Conservation (phyloP, 2,888 invertebrate species). For the Spilarctia lutea region DNA sequence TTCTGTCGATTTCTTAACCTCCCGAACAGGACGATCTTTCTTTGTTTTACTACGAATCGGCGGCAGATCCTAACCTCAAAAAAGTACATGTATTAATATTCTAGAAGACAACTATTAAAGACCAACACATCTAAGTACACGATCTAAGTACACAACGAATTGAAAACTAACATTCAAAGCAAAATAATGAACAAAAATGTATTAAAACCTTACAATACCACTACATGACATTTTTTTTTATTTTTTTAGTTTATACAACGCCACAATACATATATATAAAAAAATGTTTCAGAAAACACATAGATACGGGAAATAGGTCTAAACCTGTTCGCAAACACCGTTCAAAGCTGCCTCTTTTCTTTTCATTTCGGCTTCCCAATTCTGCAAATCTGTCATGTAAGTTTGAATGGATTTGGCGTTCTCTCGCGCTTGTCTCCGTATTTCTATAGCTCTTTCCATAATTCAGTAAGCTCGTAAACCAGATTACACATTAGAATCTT, state of each 20-base stretch:
- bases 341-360: constrained; percentile 88
- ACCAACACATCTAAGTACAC: neutral
- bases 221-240: constrained; percentile 18
- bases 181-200: constrained; percentile 1
- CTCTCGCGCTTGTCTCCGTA: constrained; percentile 91
- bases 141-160: neutral
- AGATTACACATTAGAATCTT: constrained; percentile 46
- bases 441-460: constrained; percentile 88
- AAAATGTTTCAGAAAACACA: constrained; percentile 35
- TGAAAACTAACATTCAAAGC: constrained; percentile 11
- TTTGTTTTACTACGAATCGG: constrained; percentile 84
- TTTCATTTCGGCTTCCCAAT: constrained; percentile 91
- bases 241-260: neutral
- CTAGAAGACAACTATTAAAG: neutral
- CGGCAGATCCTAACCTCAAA: constrained; percentile 78
- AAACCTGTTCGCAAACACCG: constrained; percentile 82
- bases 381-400: constrained; percentile 90
- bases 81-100: constrained; percentile 20
- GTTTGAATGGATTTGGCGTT: constrained; percentile 90
- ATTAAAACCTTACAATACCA: constrained; percentile 35
- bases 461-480: constrained; percentile 51
- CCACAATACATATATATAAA: constrained; percentile 15
- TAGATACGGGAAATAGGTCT: constrained; percentile 60
- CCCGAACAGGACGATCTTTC: constrained; percentile 69
- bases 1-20: constrained; percentile 64